These are phyloP conservation scores for Clostera curtula DNA, from an alignment of 2,888 invertebrate species.

Conservation along the genomic window DNA sequence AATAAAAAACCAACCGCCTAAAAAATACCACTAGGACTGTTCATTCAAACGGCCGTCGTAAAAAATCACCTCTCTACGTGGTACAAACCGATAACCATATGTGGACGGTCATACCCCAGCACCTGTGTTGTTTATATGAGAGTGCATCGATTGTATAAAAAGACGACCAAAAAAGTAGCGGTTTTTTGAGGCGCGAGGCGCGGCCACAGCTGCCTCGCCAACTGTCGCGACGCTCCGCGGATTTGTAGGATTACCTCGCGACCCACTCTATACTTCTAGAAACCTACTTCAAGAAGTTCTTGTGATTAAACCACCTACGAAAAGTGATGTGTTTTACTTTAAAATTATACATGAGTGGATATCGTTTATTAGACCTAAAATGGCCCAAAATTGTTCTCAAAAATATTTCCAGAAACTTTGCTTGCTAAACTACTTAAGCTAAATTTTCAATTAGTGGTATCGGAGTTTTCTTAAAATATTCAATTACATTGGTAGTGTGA, in stretches of 20 bases:
- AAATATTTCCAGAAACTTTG: too few relatives aligned
- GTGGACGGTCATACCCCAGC: constrained; percentile 66
- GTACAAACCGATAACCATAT: constrained; percentile 65
- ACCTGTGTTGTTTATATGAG: constrained; percentile 74
- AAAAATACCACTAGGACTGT: constrained; percentile 23
- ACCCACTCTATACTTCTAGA: constrained; percentile 47
- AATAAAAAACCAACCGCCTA: constrained; percentile 21
- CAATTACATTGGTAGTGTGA: too few relatives aligned
- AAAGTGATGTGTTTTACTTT: too few relatives aligned
- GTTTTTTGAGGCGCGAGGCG: constrained; percentile 69
- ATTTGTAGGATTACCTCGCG: constrained; percentile 57
- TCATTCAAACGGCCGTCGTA: constrained; percentile 40
- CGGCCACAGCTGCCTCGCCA: constrained; percentile 67
- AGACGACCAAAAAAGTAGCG: constrained; percentile 64
- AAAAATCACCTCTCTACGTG: constrained; percentile 49
- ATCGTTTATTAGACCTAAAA: too few relatives aligned
- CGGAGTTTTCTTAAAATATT: too few relatives aligned
- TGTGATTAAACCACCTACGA: too few relatives aligned
- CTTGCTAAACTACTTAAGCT: too few relatives aligned
- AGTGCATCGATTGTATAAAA: constrained; percentile 67
- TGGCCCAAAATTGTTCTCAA: too few relatives aligned
- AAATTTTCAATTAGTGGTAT: too few relatives aligned
- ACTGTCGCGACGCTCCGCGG: constrained; percentile 65
- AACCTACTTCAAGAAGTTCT: too few relatives aligned
- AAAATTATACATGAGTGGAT: too few relatives aligned